These are phyloP conservation scores for Lissonota sp. DNA, from an alignment of 2,888 invertebrate species.

Conservation along the genomic window DNA sequence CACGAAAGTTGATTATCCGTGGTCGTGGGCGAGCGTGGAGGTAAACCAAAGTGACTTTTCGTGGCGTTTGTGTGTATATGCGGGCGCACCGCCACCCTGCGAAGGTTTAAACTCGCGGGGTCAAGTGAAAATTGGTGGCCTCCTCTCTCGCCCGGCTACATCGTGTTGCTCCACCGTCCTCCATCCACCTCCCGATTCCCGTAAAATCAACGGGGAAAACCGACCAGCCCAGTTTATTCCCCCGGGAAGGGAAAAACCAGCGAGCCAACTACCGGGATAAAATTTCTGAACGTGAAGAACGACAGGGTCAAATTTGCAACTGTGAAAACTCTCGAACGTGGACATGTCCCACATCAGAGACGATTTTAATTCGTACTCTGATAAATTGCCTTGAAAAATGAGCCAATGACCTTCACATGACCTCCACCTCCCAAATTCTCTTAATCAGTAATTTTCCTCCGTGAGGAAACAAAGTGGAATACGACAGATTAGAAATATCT, in stretches of 20 bases:
- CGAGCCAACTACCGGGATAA: neutral
- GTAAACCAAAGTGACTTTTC: slow-evolving; percentile 59
- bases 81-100: slow-evolving; percentile 16
- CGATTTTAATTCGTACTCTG: too few species aligned
- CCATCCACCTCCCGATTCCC: neutral
- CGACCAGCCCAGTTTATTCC: neutral
- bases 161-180: neutral
- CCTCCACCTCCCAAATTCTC: too few species aligned
- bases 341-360: too few species aligned
- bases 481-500: too few species aligned
- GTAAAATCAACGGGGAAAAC: too few species aligned
- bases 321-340: too few species aligned
- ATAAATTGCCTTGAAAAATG: too few species aligned
- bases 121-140: slow-evolving; percentile 60
- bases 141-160: slow-evolving; percentile 14
- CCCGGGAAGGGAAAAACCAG: slow-evolving; percentile 18
- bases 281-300: neutral
- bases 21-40: slow-evolving; percentile 26
- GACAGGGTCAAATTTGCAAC: too few species aligned
- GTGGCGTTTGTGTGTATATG: slow-evolving; percentile 15
- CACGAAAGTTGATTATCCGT: slow-evolving; percentile 61
- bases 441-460: too few species aligned
- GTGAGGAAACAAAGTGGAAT: too few species aligned
- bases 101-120: slow-evolving; percentile 10
- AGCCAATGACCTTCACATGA: too few species aligned